Conservation (phyloP, 2,888 invertebrate species). For the Diadegma fenestrale region DNA sequence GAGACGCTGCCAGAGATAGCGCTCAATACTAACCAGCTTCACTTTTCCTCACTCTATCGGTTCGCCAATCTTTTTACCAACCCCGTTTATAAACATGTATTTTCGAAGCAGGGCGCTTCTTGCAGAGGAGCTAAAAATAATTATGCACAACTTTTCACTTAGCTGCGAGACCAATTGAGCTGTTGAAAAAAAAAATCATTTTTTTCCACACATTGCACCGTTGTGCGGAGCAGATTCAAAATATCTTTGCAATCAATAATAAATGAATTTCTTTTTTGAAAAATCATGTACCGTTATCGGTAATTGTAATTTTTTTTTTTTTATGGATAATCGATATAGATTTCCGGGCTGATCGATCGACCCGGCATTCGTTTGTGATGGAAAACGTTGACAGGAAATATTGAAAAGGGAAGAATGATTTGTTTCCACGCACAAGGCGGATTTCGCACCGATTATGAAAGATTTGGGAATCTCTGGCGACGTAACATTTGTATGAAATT, state of each 20-base stretch:
- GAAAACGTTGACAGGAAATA: not conserved
- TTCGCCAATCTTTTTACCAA: constrained; percentile 26
- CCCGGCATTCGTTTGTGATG: no score
- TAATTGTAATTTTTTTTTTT: not conserved
- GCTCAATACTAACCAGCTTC: constrained; percentile 39
- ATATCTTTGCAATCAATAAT: not conserved
- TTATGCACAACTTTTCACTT: not conserved
- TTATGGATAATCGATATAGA: no score
- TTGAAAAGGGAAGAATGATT: not conserved
- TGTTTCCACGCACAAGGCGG: not conserved
- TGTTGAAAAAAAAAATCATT: not conserved
- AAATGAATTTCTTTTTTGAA: no score
- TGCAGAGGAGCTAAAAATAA: not conserved
- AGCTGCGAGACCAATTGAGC: not conserved
- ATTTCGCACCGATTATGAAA: no score
- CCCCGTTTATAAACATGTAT: constrained; percentile 17
- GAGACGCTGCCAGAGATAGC: constrained; percentile 5
- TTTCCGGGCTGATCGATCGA: not conserved
- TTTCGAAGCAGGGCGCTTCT: not conserved
- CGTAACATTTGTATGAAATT: constrained; percentile 34
- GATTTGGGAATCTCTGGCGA: not conserved
- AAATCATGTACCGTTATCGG: not conserved
- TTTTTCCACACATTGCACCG: not conserved
- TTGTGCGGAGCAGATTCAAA: not conserved
- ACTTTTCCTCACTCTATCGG: constrained; percentile 11